Conservation (phyloP, 2,797 vertebrate species). For the Melanogrammus aeglefinus region DNA sequence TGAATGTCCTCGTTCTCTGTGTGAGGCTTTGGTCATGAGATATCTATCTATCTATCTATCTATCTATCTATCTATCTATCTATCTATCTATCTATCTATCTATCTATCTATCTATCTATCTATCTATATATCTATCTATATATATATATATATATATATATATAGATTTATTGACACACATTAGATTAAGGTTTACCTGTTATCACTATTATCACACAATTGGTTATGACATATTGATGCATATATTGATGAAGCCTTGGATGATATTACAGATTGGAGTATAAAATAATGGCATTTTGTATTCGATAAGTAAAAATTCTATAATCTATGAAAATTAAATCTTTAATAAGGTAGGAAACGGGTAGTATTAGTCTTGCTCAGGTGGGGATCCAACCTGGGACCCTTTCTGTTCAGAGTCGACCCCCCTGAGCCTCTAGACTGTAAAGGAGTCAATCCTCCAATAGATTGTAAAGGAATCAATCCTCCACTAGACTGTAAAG, state of each 20-base stretch:
- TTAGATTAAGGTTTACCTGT: background rate
- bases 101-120: background rate
- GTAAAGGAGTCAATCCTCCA: too few species aligned
- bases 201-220: background rate
- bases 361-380: background rate
- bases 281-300: background rate
- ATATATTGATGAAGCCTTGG: background rate
- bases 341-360: background rate
- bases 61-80: background rate
- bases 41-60: background rate
- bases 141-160: background rate
- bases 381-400: background rate
- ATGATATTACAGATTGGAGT: background rate
- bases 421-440: background rate
- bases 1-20: constrained; percentile 90
- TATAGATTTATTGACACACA: background rate
- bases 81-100: background rate
- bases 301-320: background rate
- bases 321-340: background rate
- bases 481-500: too few species aligned
- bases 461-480: background rate
- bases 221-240: background rate
- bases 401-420: background rate
- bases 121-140: background rate
- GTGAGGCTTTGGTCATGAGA: constrained; percentile 69